Base-by-base conservation (phyloP, 1,140 invertebrate species). In the Armadillidium nasatum region DNA sequence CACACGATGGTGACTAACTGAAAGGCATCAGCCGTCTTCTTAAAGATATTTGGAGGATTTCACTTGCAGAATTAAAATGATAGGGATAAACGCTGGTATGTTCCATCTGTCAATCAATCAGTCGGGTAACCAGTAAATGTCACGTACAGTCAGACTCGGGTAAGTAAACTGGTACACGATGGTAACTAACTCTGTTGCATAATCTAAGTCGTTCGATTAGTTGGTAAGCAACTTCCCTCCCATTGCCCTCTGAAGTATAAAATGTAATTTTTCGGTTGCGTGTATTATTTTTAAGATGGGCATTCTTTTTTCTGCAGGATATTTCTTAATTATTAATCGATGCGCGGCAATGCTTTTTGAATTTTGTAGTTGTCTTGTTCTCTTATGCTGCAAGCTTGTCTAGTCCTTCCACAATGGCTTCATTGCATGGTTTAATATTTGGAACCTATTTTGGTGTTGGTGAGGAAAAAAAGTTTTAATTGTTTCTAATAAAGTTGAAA, bases 331-430 rank as follows among this genome's bases (percentile, higher is more conserved):
- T 79, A 89, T 90, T 83, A 90, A 93, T 84, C 91, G 92, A 13
- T 94, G 91, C 91, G 87, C 89, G 82, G 91, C 90, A 77, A 85
- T 95, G 54, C 88, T 92, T 44, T 93, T 94, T 82, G 94, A 95
- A 85, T 90, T 90, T 91, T 78, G 92, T 92, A 84, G 93, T 92
- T 0, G 91, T 92, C 0, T 91, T 91, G 13, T 90, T 93, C 4
- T 93, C 91, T 22, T 94, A 94, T 82, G 91, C 91, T 0, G 92
- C 91, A 4, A 89, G 89, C 78, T 86, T 94, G 4, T 91, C 92
- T 11, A 92, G 91, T 6, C 88, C 88, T n/a, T 89, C 91, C 2
- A 92, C 93, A 0, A 91, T 93, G 78, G 91, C 90, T 19, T 93
- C 91, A n/a, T 89, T 94, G 76, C 92, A 94, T 84, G 92, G 93